Evolutionary conservation across 2,888 invertebrate species (phyloP), one percentile per base, ranked within the genome.

Genomic region (Drosophila stalkeri): DNA sequence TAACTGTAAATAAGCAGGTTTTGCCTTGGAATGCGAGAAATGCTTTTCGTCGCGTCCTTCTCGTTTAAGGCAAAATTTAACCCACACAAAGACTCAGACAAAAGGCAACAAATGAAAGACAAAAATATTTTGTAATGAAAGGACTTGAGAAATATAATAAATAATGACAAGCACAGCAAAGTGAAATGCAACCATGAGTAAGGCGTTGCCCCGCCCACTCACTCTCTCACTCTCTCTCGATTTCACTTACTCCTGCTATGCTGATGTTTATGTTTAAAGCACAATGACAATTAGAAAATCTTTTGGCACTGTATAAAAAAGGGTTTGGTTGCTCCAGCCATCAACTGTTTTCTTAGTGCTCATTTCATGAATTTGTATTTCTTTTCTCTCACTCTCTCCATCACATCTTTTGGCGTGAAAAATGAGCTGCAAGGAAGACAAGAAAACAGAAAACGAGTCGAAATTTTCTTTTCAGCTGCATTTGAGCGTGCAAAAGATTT

Each of bases 141-240:
- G 86, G 88, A 88, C 86, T 86, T 72, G 83, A 81, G 78, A 76
- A 85, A 85, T 88, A 82, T 88, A 86, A 86, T 86, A 86, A 86
- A 86, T 86, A 86, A 86, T 86, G 86, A 80, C 86, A 82, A 82
- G 79, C 51, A 79, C 52, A 80, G 74, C 66, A 69, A 69, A 65
- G 74, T 77, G 71, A 77, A 68, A 69, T 70, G 65, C 71, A 73
- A 31, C 72, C 79, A 68, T 70, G 66, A 74, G 67, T 54, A 68
- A 49, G 65, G 60, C 75, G 60, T 14, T 37, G 33, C 39, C n/a
- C 31, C 20, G 16, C 20, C 18, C 14, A 3, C 9, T 9, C 46
- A 5, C 9, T 2, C 57, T 35, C 49, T 12, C n/a, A 31, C n/a
- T 11, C 31, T 60, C 57, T 67, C 61, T 6, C 27, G 5, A 5